Conservation (phyloP, 2,888 invertebrate species). For the Limnephilus rhombicus region DNA sequence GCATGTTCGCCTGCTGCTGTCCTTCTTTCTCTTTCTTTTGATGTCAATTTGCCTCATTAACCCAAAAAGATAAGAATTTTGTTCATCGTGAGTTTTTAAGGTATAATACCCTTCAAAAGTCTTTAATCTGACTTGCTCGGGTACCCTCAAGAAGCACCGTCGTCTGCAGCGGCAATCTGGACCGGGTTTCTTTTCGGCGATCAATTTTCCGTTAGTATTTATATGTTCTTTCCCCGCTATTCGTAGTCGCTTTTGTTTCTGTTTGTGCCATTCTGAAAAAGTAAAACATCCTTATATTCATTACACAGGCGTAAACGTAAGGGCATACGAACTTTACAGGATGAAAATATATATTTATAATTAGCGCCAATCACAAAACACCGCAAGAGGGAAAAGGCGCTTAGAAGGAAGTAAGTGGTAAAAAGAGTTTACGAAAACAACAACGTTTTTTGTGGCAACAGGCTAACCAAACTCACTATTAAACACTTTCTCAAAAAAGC, state of each 20-base stretch:
- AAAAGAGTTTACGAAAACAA: slow-evolving; percentile 54
- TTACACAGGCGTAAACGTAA: not conserved
- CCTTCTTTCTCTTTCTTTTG: slow-evolving; percentile 77
- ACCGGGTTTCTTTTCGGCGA: slow-evolving; percentile 77
- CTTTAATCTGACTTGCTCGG: slow-evolving; percentile 75
- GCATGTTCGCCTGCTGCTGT: slow-evolving; percentile 77
- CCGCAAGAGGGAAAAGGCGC: slow-evolving; percentile 51
- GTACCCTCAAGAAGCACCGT: slow-evolving; percentile 76
- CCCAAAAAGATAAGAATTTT: slow-evolving; percentile 79
- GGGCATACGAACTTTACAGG: not conserved
- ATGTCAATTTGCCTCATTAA: slow-evolving; percentile 79
- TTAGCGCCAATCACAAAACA: slow-evolving; percentile 51
- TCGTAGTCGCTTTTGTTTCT: slow-evolving; percentile 78
- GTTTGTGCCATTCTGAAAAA: slow-evolving; percentile 79
- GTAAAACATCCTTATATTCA: slow-evolving; percentile 10
- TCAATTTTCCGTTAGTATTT: slow-evolving; percentile 79
- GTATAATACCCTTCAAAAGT: slow-evolving; percentile 79
- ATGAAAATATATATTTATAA: slow-evolving; percentile 43
- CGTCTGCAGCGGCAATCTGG: slow-evolving; percentile 78
- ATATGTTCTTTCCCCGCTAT: slow-evolving; percentile 78
- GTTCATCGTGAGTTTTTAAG: slow-evolving; percentile 79
- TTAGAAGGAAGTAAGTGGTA: slow-evolving; percentile 62
- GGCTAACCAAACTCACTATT: slow-evolving; percentile 14
- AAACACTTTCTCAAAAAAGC: not conserved
- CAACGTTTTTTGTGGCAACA: not conserved